Conservation (phyloP, 2,888 invertebrate species). For the Ophion costatus region DNA sequence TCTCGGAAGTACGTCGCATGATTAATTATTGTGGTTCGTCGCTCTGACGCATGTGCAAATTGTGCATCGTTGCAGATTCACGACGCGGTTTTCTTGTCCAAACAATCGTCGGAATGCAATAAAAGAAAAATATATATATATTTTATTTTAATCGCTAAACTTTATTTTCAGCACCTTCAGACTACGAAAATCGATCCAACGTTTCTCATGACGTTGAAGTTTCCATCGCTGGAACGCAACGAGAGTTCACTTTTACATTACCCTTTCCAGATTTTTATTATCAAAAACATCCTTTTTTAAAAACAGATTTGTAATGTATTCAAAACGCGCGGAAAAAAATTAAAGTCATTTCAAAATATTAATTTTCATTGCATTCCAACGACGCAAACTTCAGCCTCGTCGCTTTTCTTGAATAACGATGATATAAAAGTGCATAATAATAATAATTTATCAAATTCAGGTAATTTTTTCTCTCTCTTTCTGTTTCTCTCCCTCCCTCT, state of each 20-base stretch:
- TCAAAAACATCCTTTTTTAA: no score
- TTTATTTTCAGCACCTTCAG: neutral
- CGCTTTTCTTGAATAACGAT: neutral
- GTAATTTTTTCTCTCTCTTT: neutral
- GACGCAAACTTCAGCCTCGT: no score
- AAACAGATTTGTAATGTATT: no score
- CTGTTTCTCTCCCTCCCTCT: conserved; percentile 4
- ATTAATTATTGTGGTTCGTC: conserved; percentile 7
- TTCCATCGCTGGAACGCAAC: no score
- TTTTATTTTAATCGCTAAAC: neutral
- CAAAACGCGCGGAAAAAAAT: no score
- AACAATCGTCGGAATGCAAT: neutral
- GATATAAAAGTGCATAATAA: neutral
- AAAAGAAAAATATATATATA: neutral
- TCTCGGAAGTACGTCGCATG: neutral
- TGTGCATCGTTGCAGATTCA: conserved; percentile 20
- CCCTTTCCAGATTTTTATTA: no score
- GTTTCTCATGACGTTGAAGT: no score
- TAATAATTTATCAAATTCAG: neutral
- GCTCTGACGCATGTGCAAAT: conserved; percentile 28
- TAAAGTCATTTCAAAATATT: no score
- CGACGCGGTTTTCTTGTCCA: neutral
- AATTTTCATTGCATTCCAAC: no score
- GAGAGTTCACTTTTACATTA: no score
- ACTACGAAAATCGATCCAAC: neutral